Conservation (phyloP, 2,113 vertebrate species). For the Lynx canadensis region DNA sequence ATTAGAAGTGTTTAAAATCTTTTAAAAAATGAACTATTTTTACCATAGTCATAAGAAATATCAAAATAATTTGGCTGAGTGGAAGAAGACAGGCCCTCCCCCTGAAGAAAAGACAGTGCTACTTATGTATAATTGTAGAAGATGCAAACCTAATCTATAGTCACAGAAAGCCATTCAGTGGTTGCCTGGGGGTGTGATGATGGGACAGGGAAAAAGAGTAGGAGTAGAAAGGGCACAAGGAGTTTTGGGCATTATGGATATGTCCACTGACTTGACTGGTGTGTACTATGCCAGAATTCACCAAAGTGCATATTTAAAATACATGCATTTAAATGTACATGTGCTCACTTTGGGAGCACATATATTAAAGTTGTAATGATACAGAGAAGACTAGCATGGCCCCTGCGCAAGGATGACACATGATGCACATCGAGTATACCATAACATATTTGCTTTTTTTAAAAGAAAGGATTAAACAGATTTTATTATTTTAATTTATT, state of each 20-base stretch:
- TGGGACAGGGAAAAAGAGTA: neutral
- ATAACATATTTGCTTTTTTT: neutral
- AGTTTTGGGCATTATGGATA: neutral
- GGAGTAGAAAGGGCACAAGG: neutral
- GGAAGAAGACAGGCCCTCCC: neutral
- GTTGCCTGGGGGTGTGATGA: neutral
- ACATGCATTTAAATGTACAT: neutral
- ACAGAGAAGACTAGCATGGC: neutral
- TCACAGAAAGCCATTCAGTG: neutral
- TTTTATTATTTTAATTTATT: neutral
- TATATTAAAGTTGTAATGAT: neutral
- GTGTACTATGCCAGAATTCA: neutral
- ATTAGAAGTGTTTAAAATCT: neutral
- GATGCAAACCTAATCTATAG: neutral
- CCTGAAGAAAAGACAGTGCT: too few relatives aligned
- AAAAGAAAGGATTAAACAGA: neutral
- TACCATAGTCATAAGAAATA: neutral
- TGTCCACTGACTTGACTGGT: neutral
- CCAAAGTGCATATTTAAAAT: neutral
- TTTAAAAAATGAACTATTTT: neutral
- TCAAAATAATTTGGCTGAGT: neutral
- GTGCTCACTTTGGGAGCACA: neutral
- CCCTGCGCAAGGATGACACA: neutral
- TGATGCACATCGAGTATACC: neutral
- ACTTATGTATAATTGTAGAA: neutral